These are phyloP conservation scores for Ochotona princeps DNA, from an alignment of 2,113 vertebrate species.

Conservation along the genomic window DNA sequence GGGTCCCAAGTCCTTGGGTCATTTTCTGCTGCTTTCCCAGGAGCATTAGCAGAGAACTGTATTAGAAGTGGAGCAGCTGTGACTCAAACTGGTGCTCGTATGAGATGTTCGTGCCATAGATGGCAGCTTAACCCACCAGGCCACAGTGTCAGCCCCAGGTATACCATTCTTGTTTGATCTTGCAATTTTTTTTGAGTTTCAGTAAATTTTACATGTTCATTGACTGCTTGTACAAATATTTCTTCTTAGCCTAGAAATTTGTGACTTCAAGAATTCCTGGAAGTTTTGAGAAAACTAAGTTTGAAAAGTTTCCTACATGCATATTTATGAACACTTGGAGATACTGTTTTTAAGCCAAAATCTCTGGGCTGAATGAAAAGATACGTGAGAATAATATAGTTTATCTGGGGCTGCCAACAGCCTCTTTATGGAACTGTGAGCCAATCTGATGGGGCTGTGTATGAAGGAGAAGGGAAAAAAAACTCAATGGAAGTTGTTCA, in stretches of 20 bases:
- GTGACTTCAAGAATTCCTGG: conserved; percentile 54
- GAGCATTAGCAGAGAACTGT: too few relatives aligned
- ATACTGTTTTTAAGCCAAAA: conserved; percentile 62
- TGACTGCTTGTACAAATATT: conserved; percentile 25
- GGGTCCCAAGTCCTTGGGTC: too few relatives aligned
- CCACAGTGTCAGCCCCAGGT: not conserved
- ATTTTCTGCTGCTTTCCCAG: too few relatives aligned
- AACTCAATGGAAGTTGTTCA: conserved; percentile 52
- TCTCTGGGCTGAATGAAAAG: conserved; percentile 37
- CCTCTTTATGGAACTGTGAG: conserved; percentile 22
- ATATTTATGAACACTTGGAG: conserved; percentile 64
- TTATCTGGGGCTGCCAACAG: conserved; percentile 31
- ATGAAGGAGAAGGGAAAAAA: conserved; percentile 34
- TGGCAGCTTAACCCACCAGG: too few relatives aligned
- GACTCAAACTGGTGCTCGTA: too few relatives aligned
- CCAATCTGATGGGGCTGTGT: conserved; percentile 33
- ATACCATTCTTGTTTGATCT: not conserved
- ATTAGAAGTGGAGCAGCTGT: too few relatives aligned
- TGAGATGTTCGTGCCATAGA: too few relatives aligned
- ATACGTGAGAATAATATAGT: conserved; percentile 49
- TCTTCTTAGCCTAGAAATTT: conserved; percentile 48
- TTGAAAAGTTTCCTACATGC: conserved; percentile 55
- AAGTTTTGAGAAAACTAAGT: not conserved
- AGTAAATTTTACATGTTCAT: conserved; percentile 23
- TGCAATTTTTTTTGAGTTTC: not conserved